These are phyloP conservation scores for Matsumurasca onukii DNA, from an alignment of 1,140 invertebrate species.

Conservation along the genomic window DNA sequence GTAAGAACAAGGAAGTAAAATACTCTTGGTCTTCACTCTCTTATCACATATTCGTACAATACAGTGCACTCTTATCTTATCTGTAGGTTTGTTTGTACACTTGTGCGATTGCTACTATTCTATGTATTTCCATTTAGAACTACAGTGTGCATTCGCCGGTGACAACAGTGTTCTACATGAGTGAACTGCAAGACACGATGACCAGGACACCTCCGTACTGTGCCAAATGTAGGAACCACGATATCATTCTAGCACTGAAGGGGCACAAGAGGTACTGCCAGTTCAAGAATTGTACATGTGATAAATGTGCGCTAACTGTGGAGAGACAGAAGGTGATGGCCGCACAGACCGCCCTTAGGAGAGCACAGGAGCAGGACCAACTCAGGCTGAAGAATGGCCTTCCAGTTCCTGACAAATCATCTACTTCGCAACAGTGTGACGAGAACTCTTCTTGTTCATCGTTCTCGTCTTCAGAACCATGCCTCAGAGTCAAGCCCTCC, in stretches of 20 bases:
- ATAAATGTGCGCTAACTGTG: constrained; percentile 78
- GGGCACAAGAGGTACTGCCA: constrained; percentile 90
- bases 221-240: constrained; percentile 84
- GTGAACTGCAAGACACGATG: too few relatives aligned
- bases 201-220: constrained; percentile 61
- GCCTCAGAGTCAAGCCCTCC: not conserved
- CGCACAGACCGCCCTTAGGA: constrained; percentile 67
- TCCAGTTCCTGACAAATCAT: not conserved
- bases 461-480: not conserved
- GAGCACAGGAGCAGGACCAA: constrained; percentile 19
- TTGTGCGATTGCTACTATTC: too few relatives aligned
- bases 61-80: too few relatives aligned
- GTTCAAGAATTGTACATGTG: constrained; percentile 76
- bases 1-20: too few relatives aligned
- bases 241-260: constrained; percentile 78
- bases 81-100: too few relatives aligned
- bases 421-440: not conserved
- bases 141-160: too few relatives aligned
- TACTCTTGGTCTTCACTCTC: too few relatives aligned
- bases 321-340: constrained; percentile 79
- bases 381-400: constrained; percentile 11
- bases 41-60: too few relatives aligned
- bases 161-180: too few relatives aligned
- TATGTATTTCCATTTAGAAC: too few relatives aligned
- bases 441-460: not conserved